Evolutionary conservation across 2,888 invertebrate genomes (phyloP).

Genomic region (Lamproptera curius): DNA sequence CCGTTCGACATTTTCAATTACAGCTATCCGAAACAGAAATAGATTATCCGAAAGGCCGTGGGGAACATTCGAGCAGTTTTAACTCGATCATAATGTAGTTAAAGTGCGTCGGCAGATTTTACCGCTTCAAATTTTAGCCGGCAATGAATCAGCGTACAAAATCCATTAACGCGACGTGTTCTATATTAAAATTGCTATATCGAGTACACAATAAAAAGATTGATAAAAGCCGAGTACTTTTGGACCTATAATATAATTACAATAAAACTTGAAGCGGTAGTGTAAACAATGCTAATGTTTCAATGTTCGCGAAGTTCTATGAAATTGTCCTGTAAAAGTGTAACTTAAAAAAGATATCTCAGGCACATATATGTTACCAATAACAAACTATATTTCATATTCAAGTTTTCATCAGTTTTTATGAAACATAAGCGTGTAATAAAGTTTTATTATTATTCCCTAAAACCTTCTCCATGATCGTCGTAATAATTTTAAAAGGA

Average conservation of each 20-base stretch:
- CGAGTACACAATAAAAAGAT: background rate
- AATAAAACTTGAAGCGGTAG: background rate
- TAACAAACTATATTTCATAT: too few species aligned
- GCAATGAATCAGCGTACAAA: too few species aligned
- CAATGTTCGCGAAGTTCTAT: background rate
- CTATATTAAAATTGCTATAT: too few species aligned
- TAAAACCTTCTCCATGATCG: too few species aligned
- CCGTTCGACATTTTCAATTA: constrained; percentile 73
- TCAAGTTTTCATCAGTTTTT: too few species aligned
- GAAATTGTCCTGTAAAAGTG: too few species aligned
- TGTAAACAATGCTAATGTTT: background rate
- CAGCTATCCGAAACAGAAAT: constrained; percentile 53
- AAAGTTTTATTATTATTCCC: too few species aligned
- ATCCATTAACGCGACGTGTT: too few species aligned
- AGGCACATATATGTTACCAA: too few species aligned
- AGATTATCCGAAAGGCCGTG: constrained; percentile 55
- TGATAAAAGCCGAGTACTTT: background rate
- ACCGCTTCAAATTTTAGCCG: constrained; percentile 7
- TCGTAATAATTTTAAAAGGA: too few species aligned
- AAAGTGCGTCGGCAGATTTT: constrained; percentile 44
- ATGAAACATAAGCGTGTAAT: too few species aligned
- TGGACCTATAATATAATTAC: background rate
- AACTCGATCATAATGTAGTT: constrained; percentile 51
- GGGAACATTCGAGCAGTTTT: constrained; percentile 48
- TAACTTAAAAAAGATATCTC: too few species aligned